Conservation (phyloP, 2,797 vertebrate genomes). For the Schizopygopsis malacanthus region DNA sequence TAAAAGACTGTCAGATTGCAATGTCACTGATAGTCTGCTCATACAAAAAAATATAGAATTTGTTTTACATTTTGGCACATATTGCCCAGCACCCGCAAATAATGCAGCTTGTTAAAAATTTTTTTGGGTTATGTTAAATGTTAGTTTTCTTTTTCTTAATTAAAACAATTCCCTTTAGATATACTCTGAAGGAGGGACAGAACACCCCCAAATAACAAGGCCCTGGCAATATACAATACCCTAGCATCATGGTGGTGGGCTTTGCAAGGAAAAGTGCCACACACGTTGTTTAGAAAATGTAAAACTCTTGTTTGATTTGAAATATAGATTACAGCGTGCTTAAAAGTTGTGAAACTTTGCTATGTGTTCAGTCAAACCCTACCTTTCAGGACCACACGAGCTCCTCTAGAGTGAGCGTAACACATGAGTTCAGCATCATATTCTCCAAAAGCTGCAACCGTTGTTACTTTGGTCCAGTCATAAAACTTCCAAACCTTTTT, state of each 20-base stretch:
- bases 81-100: neutral
- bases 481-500: slow-evolving; percentile 87
- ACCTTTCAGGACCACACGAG: slow-evolving; percentile 92
- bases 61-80: neutral
- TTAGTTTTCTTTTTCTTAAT: too few relatives aligned
- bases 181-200: neutral
- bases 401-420: slow-evolving; percentile 87
- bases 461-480: slow-evolving; percentile 92
- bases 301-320: neutral
- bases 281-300: neutral
- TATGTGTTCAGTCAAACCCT: neutral
- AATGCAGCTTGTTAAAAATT: neutral
- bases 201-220: neutral
- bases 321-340: neutral
- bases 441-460: slow-evolving; percentile 86
- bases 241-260: neutral
- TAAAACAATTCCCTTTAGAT: neutral
- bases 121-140: neutral
- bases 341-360: neutral
- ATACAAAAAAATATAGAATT: too few relatives aligned
- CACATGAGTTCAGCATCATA: slow-evolving; percentile 93
- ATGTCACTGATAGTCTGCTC: neutral
- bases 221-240: neutral
- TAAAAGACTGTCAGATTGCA: neutral
- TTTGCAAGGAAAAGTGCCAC: neutral